A percentile compares a stretch with the other conserved stretches of the same genome.
phyloP scores from a whole-genome alignment of 2,113 vertebrate genomes.

The Larimichthys polyactis region DNA sequence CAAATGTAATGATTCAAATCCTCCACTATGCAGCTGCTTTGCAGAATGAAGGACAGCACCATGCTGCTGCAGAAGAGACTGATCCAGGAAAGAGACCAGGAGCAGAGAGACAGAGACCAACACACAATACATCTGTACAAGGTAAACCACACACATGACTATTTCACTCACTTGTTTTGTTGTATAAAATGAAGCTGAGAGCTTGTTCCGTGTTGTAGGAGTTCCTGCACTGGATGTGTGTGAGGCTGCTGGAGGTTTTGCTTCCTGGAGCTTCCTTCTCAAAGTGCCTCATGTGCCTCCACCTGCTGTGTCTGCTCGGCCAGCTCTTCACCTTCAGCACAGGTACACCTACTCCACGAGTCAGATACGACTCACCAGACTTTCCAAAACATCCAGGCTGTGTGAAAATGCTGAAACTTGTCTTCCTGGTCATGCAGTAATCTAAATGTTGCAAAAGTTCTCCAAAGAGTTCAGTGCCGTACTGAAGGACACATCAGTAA shows the following conservation, averaged over 20 bases:
- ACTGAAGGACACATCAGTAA: constrained; percentile 20
- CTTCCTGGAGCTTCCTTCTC: constrained; percentile 93
- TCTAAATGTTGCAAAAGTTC: neutral
- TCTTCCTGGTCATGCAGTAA: neutral
- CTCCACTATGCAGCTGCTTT: constrained; percentile 86
- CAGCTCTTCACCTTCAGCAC: constrained; percentile 87
- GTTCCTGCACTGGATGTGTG: constrained; percentile 90
- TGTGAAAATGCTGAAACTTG: too few relatives aligned
- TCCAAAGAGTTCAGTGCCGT: neutral
- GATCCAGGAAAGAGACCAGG: constrained; percentile 78
- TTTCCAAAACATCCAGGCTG: neutral
- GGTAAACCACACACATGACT: constrained; percentile 24
- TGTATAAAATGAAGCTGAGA: neutral
- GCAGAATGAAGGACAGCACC: constrained; percentile 91
- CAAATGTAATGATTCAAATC: neutral
- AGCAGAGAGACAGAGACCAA: constrained; percentile 62
- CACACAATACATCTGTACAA: constrained; percentile 84
- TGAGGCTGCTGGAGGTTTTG: constrained; percentile 88
- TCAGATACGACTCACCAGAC: neutral
- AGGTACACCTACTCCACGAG: constrained; percentile 64
- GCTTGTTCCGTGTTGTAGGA: constrained; percentile 77
- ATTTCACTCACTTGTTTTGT: neutral
- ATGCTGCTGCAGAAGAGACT: constrained; percentile 88
- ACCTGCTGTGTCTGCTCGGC: constrained; percentile 89
- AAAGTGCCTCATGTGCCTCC: constrained; percentile 90